Base-by-base conservation (phyloP, 2,888 invertebrate species). In the Syrphus vitripennis region DNA sequence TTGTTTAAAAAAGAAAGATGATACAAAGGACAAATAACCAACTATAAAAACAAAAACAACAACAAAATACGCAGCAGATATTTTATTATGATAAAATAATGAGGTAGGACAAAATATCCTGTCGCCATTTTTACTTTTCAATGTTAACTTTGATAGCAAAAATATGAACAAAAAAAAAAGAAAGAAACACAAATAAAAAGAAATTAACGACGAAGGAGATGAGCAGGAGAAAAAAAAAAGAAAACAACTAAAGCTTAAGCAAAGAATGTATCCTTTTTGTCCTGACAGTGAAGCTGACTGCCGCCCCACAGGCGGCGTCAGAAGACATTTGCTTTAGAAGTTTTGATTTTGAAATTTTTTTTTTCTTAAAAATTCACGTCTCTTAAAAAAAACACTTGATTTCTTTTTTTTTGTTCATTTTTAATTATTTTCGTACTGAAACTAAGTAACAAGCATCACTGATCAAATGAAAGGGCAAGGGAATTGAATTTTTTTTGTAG, bases 21-120 rank as follows among this genome's bases (percentile, higher is more conserved):
- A 63, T 70, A 31, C n/a, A 57, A 40, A 59, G 67, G 55, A 34
- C 9, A 59, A n/a, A 24, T 24, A 48, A 55, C n/a, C n/a, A n/a
- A n/a, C n/a, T n/a, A 55, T 9, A 10, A 19, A 21, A 65, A 63
- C 12, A 4, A 10, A 19, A 37, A 71, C 59, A 74, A 57, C 12
- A 55, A 67, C 31, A 63, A 55, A 75, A 65, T 48, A 70, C 24
- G 16, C 40, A 24, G 59, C n/a, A 80, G 53, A 57, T n/a, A n/a
- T n/a, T 37, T 59, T 50, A 82, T 71, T 53, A 83, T 83, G 67
- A 48, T 77, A 82, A 75, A 80, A 72, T 55, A 70, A 55, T 55
- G 74, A 83, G 69, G 61, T 81, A 69, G n/a, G 65, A 80, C 57
- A 80, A 76, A 84, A 82, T 86, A 86, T 86, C 86, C 86, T 82